Evolutionary conservation across 2,888 invertebrate species (phyloP).

Genomic region (Eupeodes latifasciatus): DNA sequence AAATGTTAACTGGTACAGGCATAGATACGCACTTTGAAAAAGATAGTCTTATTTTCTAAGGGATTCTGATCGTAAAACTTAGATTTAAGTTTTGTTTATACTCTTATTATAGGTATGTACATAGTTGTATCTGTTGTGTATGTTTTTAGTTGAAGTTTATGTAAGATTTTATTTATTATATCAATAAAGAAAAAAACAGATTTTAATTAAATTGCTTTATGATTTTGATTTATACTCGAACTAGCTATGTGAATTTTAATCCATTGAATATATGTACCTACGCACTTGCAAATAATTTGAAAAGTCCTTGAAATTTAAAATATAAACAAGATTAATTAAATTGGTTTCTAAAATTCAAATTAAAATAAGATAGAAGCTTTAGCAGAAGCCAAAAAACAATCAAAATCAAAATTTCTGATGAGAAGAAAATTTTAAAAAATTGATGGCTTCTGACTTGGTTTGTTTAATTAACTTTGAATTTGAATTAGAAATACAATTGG

Average conservation of each 20-base stretch:
- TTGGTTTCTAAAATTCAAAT: too few species aligned
- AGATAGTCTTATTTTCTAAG: neutral
- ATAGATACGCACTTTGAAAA: neutral
- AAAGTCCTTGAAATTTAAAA: too few species aligned
- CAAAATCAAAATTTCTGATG: neutral
- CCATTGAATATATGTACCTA: neutral
- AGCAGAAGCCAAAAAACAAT: neutral
- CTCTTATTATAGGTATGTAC: too few species aligned
- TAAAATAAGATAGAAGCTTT: neutral
- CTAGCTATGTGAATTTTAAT: neutral
- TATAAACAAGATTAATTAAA: too few species aligned
- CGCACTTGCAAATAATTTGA: too few species aligned
- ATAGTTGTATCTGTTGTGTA: too few species aligned
- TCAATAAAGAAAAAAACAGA: neutral
- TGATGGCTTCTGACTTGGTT: too few species aligned
- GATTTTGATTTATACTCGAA: neutral
- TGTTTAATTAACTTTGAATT: too few species aligned
- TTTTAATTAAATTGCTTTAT: neutral
- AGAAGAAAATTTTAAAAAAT: too few species aligned
- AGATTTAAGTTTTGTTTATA: constrained; percentile 23
- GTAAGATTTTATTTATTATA: neutral
- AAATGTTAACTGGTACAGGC: neutral
- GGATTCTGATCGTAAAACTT: neutral
- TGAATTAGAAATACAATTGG: too few species aligned
- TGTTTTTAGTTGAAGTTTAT: neutral